Evolutionary conservation across 1,140 invertebrate genomes (phyloP), one percentile per base, ranked within the genome.

Genomic region (Mamestra configurata): DNA sequence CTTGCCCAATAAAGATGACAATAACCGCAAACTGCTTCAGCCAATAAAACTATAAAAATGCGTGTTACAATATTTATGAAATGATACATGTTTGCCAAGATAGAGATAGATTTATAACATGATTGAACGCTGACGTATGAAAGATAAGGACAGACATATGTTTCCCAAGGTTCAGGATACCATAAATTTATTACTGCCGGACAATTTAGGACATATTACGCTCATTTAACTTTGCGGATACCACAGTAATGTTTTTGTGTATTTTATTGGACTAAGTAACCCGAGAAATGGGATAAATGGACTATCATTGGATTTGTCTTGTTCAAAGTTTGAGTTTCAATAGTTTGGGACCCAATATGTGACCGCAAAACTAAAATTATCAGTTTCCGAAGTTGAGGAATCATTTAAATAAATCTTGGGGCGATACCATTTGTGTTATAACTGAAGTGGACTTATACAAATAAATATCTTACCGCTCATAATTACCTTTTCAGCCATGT

Each of bases 1-100:
- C n/a, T 61, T 35, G 57, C 15, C n/a, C 27, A 61, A 35, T 61
- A 61, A 61, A 61, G 51, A 55, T 24, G 57, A 35, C 31, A 61
- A 61, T 35, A 61, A 31, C 27, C 57, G 35, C 57, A 61, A 61
- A 61, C 27, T 61, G 57, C 1, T 1, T 18, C 57, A 35, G 1
- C 27, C 15, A 35, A 61, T 35, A 61, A 61, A 61, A 61, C 57
- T 35, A 35, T 35, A 35, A 61, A 61, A 61, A 35, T 24, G 57
- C 13, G 57, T 35, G 5, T 61, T 15, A 61, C 22, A 55, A 10
- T 35, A 35, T 61, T 27, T 35, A 35, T 61, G 57, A 61, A 18
- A 35, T 2, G 53, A 57, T 11, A 27, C 1, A 27, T 22, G 20
- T 24, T 10, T 24, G 11, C 1, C 1, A 55, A 24, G 5, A 27